Evolutionary conservation across 2,113 vertebrate genomes (phyloP).

Genomic region (Vidua macroura): DNA sequence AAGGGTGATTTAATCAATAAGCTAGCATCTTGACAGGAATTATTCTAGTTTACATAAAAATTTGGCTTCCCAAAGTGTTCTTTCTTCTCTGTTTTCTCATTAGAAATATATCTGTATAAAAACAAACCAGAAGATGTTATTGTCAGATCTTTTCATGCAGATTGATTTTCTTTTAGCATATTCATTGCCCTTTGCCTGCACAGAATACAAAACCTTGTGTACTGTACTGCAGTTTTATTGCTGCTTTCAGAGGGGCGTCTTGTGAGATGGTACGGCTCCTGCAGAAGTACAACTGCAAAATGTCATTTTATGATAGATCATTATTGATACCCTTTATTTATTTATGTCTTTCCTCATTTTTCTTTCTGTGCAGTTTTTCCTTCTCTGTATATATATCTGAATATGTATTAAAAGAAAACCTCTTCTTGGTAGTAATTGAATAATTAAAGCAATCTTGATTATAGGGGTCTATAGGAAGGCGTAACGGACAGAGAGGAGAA

Average conservation of each 20-base stretch:
- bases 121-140: not conserved
- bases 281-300: conserved; percentile 31
- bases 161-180: conserved; percentile 61
- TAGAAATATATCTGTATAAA: not conserved
- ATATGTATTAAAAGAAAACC: not conserved
- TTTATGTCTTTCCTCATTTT: conserved; percentile 41
- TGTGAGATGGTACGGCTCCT: conserved; percentile 60
- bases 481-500: not conserved
- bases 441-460: conserved; percentile 1
- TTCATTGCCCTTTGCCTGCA: conserved; percentile 63
- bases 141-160: conserved; percentile 17
- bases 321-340: conserved; percentile 54
- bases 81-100: not conserved
- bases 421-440: not conserved
- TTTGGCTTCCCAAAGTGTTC: not conserved
- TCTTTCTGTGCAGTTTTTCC: not conserved
- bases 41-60: not conserved
- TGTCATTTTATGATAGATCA: conserved; percentile 49
- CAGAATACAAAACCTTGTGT: conserved; percentile 28
- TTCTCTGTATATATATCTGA: not conserved
- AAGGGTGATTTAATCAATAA: not conserved
- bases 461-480: not conserved
- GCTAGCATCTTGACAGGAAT: not conserved
- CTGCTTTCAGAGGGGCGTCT: conserved; percentile 38
- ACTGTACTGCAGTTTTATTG: conserved; percentile 58